These are phyloP conservation scores for Drosophila parvula DNA, from an alignment of 1,140 invertebrate species.

Conservation along the genomic window DNA sequence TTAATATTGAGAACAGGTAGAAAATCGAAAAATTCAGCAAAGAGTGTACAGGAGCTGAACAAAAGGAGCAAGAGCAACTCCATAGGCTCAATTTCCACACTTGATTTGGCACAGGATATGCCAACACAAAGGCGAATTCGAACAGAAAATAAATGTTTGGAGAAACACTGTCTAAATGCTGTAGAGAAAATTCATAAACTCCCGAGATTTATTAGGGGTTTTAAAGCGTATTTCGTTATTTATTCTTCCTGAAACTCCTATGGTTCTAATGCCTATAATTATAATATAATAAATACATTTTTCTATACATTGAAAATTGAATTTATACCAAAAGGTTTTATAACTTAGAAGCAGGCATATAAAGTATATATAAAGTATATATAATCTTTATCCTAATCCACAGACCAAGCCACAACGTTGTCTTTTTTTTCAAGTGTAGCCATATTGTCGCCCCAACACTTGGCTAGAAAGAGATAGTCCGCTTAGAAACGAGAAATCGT, in stretches of 20 bases:
- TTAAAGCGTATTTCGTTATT: too few relatives aligned
- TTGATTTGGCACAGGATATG: slow-evolving; percentile 55
- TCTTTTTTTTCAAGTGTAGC: slow-evolving; percentile 9
- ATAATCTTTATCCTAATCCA: neutral
- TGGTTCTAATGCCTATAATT: neutral
- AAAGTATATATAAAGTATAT: too few relatives aligned
- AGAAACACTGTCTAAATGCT: neutral
- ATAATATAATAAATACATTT: too few relatives aligned
- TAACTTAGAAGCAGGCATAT: too few relatives aligned
- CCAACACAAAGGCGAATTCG: neutral
- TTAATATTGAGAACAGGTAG: neutral
- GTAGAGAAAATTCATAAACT: neutral
- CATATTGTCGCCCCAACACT: neutral
- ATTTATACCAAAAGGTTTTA: too few relatives aligned
- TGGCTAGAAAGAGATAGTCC: neutral
- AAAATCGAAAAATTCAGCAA: neutral
- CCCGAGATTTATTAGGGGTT: neutral
- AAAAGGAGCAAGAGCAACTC: slow-evolving; percentile 40
- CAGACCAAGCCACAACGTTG: neutral
- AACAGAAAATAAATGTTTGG: too few relatives aligned
- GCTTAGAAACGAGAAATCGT: slow-evolving; percentile 51
- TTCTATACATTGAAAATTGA: too few relatives aligned
- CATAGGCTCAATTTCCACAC: slow-evolving; percentile 73
- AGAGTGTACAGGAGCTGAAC: slow-evolving; percentile 5
- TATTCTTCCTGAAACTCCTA: neutral